Evolutionary conservation across 2,797 vertebrate genomes (phyloP), one percentile per base, ranked within the genome.

Genomic region (Eidolon dupreanum): DNA sequence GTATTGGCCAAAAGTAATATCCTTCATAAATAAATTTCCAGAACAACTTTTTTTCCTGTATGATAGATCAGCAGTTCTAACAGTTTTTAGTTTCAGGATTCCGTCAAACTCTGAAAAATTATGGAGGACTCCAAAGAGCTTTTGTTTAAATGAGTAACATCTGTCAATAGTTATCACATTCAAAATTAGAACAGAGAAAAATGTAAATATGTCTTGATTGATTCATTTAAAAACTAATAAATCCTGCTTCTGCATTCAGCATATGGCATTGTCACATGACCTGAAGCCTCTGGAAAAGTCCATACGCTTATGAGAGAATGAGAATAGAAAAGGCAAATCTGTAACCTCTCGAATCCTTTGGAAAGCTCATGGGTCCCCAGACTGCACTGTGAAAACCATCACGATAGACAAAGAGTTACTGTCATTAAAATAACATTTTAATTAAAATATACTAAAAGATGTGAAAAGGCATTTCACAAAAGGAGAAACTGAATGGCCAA

Each of bases 121-220:
- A 53, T 2, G 66, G n/a, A 92, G n/a, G 55, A 81, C 10, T 33
- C 36, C 66, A 88, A 73, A 88, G 36, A 73, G 41, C 16, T 90
- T 85, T 84, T 57, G 41, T 77, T 88, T 77, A 22, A 91, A 41
- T 89, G 53, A 88, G 10, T 83, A 65, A 8, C 38, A 65, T 53
- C 36, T 93, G 33, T 63, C 65, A 90, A 2, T 92, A 78, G 78
- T 95, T 96, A 77, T 15, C 66, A 85, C 55, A 49, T 88, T 88
- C 43, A 93, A 81, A 93, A 94, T 55, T 41, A 95, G 66, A 95
- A 77, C 55, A 33, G 38, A 81, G 41, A 33, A 84, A 71, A n/a
- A 13, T 49, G 61, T 73, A 79, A 53, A 66, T 77, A n/a, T 46
- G 26, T 65, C 57, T 55, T 93, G 33, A 86, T 10, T 55, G 65